Conservation (phyloP, 2,888 invertebrate species). For the Tipula unca region DNA sequence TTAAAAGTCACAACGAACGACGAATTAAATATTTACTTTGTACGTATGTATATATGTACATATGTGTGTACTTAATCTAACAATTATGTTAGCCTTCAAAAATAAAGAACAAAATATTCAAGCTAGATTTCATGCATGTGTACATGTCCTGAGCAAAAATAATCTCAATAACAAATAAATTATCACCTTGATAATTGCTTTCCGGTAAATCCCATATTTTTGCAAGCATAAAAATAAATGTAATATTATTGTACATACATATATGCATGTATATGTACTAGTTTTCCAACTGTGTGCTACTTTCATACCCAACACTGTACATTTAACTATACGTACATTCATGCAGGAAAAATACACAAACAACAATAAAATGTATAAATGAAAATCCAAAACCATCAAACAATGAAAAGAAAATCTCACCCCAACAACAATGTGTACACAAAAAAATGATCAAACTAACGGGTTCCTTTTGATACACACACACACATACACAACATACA, state of each 20-base stretch:
- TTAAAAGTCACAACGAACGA: no score
- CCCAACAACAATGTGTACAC: not conserved
- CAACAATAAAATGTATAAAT: not conserved
- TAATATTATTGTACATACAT: not conserved
- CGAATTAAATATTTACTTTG: no score
- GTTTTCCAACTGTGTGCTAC: not conserved
- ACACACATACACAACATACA: not conserved
- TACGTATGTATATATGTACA: not conserved
- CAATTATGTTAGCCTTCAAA: not conserved
- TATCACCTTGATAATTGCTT: not conserved
- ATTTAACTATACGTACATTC: not conserved
- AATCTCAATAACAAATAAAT: not conserved
- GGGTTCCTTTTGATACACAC: not conserved
- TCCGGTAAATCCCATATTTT: slow-evolving; percentile 8
- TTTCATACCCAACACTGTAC: not conserved
- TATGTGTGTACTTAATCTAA: not conserved
- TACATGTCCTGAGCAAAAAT: not conserved
- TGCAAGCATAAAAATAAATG: not conserved
- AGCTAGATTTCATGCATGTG: not conserved
- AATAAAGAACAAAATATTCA: not conserved
- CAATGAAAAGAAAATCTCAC: slow-evolving; percentile 8
- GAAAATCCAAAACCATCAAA: not conserved
- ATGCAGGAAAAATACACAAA: not conserved
- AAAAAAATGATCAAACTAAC: slow-evolving; percentile 1
- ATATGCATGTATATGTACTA: not conserved